These are phyloP conservation scores for Xerus inauris DNA, from an alignment of 2,113 vertebrate genomes.

Conservation along the genomic window DNA sequence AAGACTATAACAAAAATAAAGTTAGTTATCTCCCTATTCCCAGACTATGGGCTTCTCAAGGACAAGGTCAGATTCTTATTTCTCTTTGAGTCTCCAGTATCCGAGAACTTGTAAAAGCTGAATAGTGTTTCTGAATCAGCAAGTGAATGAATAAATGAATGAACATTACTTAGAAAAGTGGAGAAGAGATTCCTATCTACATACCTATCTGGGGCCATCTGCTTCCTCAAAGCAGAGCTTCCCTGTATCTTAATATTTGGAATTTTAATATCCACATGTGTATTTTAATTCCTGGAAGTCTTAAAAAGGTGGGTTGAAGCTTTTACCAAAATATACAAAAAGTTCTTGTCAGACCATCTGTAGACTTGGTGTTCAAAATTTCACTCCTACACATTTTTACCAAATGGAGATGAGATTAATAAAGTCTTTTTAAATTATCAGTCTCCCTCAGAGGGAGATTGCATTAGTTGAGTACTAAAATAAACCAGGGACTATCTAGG, in stretches of 20 bases:
- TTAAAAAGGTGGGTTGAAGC: background rate
- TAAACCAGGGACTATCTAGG: background rate
- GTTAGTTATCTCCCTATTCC: background rate
- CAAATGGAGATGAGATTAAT: background rate
- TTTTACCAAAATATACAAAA: background rate
- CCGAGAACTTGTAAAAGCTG: background rate
- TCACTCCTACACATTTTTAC: background rate
- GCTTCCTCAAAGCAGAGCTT: background rate
- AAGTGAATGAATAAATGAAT: background rate
- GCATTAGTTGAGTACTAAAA: background rate
- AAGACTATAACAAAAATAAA: background rate
- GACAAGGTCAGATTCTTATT: background rate
- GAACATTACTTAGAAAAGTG: background rate
- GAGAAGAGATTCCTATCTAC: background rate
- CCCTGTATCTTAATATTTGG: background rate
- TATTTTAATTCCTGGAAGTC: background rate
- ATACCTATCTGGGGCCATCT: background rate
- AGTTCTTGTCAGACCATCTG: background rate
- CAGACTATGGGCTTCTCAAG: background rate
- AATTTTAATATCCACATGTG: background rate
- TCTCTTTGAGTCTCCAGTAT: background rate
- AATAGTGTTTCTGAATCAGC: background rate
- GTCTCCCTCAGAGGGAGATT: background rate
- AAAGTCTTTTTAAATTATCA: background rate
- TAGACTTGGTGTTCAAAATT: background rate